Evolutionary conservation across 2,113 vertebrate genomes (phyloP), one percentile per base, ranked within the genome.

Genomic region (Carassius gibelio): DNA sequence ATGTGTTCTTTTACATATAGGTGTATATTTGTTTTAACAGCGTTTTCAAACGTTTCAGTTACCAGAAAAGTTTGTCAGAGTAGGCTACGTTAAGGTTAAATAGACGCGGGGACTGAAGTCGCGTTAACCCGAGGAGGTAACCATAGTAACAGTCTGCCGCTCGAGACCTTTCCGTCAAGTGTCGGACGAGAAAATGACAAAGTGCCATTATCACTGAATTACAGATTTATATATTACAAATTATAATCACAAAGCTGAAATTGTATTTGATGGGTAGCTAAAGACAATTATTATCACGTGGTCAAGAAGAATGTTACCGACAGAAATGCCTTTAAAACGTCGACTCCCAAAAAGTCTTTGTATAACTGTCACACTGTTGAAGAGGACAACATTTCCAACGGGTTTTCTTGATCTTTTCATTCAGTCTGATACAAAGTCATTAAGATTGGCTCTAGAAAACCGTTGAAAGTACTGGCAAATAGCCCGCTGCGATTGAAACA

Each of bases 401-500:
- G 75, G 30, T 1, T 78, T 78, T 77, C 14, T 79, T 71, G 3
- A 1, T 59, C 2, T 48, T 61, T 11, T 72, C 61, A 15, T 19
- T 48, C 3, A 13, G 72, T n/a, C 26, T 48, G 19, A 78, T 42
- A 69, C 36, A 21, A 19, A 26, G 68, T 71, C 36, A 48, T 1
- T 80, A 64, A 23, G 57, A 17, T 62, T 45, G n/a, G 59, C 59
- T 64, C 4, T 45, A 89, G 87, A 90, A 91, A 92, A 92, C 91
- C 80, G 93, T 93, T 85, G 87, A 30, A 82, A 82, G 89, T 87
- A 26, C 23, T n/a, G 21, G 59, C 77, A 64, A 80, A 80, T 23
- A n/a, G 57, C 76, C 76, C 3, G 11, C 57, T 62, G 57, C 11
- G 14, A 17, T 19, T 21, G 75, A 26, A 62, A 62, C 21, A 0